Conservation (phyloP, 2,113 vertebrate species). For the Microcebus ravelobensis region DNA sequence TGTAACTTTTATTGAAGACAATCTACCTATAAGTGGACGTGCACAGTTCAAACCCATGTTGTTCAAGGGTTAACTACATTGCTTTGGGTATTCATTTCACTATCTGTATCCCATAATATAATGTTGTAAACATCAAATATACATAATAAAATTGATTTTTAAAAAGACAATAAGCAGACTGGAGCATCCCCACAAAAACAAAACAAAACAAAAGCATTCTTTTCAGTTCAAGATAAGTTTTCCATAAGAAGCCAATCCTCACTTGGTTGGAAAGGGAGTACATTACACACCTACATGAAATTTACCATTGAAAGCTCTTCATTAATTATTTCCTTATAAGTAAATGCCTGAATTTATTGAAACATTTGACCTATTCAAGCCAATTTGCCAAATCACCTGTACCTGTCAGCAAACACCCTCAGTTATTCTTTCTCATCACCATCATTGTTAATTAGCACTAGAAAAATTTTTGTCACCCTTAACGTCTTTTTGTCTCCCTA, state of each 20-base stretch:
- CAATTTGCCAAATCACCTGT: constrained; percentile 8
- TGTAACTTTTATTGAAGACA: neutral
- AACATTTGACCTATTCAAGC: neutral
- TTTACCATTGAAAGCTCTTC: neutral
- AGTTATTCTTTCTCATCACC: neutral
- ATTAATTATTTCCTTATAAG: neutral
- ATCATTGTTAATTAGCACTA: neutral
- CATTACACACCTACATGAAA: neutral
- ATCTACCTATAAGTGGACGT: neutral
- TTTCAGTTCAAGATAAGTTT: neutral
- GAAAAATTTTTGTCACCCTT: neutral
- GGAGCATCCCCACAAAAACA: neutral
- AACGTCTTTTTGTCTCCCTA: neutral
- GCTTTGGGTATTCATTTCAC: neutral
- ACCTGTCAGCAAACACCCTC: neutral
- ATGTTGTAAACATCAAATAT: neutral
- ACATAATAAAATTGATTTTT: neutral
- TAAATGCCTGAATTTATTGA: neutral
- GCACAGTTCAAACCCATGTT: neutral
- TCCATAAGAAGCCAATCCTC: neutral
- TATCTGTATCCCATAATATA: neutral
- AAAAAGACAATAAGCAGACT: neutral
- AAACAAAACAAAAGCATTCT: neutral
- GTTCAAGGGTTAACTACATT: neutral
- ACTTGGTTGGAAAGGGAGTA: neutral